A percentile compares a stretch with the other conserved stretches of the same genome.
Conservation (phyloP, 2,113 vertebrate genomes). For the Melospiza melodia region DNA sequence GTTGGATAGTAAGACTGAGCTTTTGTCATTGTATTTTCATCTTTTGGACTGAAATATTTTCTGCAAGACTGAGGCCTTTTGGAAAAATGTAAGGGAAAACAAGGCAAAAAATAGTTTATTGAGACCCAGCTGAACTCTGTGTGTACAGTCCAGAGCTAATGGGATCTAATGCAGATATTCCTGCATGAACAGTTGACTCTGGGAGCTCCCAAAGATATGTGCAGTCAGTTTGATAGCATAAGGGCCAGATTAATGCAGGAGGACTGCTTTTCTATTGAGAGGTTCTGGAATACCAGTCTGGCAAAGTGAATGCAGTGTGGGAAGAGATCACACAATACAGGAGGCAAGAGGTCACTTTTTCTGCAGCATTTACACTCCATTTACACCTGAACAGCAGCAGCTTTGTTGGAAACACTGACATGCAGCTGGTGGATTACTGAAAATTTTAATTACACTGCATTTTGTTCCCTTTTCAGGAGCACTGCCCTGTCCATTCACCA, state of each 20-base stretch:
- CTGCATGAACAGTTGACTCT: neutral
- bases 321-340: neutral
- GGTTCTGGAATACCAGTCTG: neutral
- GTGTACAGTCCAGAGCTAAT: neutral
- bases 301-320: neutral
- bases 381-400: neutral
- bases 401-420: neutral
- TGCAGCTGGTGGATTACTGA: neutral
- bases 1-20: neutral
- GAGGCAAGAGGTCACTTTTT: neutral
- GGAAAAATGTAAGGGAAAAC: neutral
- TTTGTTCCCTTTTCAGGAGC: neutral
- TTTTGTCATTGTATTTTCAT: neutral
- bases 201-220: neutral
- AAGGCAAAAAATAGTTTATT: neutral
- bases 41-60: neutral
- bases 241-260: neutral
- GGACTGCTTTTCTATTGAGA: neutral
- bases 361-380: neutral
- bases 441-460: neutral
- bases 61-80: neutral
- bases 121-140: neutral
- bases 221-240: neutral
- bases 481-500: neutral
- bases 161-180: neutral